Base-by-base conservation (phyloP, 2,797 vertebrate genomes). In the Eleutherodactylus coqui region DNA sequence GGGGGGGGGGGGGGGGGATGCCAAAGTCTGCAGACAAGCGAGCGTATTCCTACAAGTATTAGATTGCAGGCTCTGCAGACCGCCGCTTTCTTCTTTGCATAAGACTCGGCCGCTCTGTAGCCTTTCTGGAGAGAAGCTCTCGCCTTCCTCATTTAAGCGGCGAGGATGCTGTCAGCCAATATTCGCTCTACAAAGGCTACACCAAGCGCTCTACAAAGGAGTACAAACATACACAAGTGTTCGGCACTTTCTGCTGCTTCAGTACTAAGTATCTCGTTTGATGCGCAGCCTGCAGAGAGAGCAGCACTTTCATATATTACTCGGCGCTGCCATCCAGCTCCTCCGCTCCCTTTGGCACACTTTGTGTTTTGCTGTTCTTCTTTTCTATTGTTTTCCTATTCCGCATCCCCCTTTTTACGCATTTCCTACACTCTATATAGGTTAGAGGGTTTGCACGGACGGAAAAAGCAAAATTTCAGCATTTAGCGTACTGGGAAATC, bases 191-290 rank as follows among this genome's bases (percentile, higher is more conserved):
- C 75, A 83, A 83, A 83, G 86, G 13, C 75, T n/a, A 29, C 49
- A 62, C 53, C 49, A 75, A 87, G 60, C 17, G 75, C 43, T 27
- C 51, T 83, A 87, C 81, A 83, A 83, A 87, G 75, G 8, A 47
- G 73, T 73, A 83, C 75, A 83, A 87, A 87, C 27, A 87, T 62
- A 51, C 62, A 87, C 64, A 62, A 83, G 81, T 73, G 81, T 49
- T 79, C 86, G 24, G 11, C 75, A 72, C 64, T 75, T 67, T 83
- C 75, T 64, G 81, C 11, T 27, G 72, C 86, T 87, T 87, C 86
- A 83, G 78, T 87, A 47, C 34, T 58, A 79, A 83, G 75, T 51
- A 36, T 47, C 8, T 49, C 17, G 49, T 87, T 87, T 87, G 86
- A 87, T 83, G 86, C 51, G 79, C 41, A 24, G 70, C 60, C 81